A percentile compares a stretch with the other conserved stretches of the same genome.
Evolutionary conservation across 2,113 vertebrate species (phyloP).

Genomic region (Pionites leucogaster): DNA sequence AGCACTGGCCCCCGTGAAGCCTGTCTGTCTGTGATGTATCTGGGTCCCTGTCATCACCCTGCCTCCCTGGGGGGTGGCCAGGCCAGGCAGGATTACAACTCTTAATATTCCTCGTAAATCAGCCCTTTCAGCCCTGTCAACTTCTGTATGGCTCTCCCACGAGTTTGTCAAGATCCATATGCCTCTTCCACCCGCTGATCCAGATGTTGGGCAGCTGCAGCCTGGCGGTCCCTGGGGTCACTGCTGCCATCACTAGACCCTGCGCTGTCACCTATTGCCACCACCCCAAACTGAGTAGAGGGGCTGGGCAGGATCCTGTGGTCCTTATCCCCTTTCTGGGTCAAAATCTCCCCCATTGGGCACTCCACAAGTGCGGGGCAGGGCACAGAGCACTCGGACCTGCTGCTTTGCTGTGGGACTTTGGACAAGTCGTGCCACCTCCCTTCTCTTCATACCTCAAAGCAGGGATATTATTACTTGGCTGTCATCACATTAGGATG

Average conservation of each 20-base stretch:
- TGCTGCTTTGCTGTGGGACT: rapidly evolving
- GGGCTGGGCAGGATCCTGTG: background rate
- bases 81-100: conserved; percentile 27
- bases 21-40: background rate
- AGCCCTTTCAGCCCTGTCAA: conserved; percentile 31
- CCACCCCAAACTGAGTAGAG: background rate
- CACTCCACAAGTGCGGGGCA: background rate
- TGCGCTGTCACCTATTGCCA: rapidly evolving
- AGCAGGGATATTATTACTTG: background rate
- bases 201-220: conserved; percentile 53
- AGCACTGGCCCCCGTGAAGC: background rate
- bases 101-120: conserved; percentile 52
- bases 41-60: conserved; percentile 6
- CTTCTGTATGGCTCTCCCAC: conserved; percentile 30
- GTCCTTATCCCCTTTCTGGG: background rate
- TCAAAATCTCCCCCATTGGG: background rate
- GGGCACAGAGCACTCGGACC: background rate
- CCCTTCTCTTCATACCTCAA: background rate
- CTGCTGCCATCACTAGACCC: rapidly evolving
- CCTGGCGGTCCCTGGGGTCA: rapidly evolving
- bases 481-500: conserved; percentile 45
- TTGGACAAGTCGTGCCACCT: background rate
- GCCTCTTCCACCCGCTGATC: conserved; percentile 5
- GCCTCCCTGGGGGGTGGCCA: background rate
- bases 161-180: background rate